Percentiles rank a stretch among this genome's conserved stretches.
These are phyloP conservation scores for Epicauta chinensis DNA, from an alignment of 1,140 invertebrate genomes.

Conservation along the genomic window DNA sequence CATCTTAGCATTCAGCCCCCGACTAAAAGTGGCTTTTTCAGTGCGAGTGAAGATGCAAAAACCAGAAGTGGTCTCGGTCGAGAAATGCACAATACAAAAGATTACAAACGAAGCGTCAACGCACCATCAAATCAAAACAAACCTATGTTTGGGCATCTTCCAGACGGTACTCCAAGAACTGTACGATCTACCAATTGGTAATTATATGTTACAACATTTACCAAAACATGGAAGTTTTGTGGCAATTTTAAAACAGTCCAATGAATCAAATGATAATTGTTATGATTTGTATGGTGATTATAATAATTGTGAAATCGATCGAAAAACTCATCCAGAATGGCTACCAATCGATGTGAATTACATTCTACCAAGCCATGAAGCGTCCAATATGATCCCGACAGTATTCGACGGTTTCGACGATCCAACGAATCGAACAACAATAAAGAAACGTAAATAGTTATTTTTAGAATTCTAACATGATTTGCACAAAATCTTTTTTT, in stretches of 20 bases:
- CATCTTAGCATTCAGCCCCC: no score
- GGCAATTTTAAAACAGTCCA: conserved; percentile 34
- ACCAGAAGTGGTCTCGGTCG: conserved; percentile 41
- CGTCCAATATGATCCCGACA: conserved; percentile 33
- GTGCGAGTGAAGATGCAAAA: conserved; percentile 37
- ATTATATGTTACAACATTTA: conserved; percentile 44
- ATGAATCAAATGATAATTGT: conserved; percentile 18
- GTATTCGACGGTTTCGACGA: conserved; percentile 29
- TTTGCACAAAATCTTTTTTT: background rate
- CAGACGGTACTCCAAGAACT: conserved; percentile 42
- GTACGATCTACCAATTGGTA: conserved; percentile 35
- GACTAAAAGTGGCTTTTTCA: no score
- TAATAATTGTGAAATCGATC: conserved; percentile 19
- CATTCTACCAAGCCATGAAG: conserved; percentile 33
- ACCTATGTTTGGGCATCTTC: conserved; percentile 36
- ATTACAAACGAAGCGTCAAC: conserved; percentile 40
- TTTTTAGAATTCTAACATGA: background rate
- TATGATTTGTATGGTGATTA: conserved; percentile 34
- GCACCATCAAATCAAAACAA: conserved; percentile 38
- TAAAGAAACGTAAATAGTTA: conserved; percentile 5
- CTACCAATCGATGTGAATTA: conserved; percentile 37
- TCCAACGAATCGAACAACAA: conserved; percentile 3
- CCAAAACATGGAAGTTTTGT: conserved; percentile 42
- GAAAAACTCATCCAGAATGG: conserved; percentile 28
- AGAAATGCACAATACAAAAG: conserved; percentile 39